These are phyloP conservation scores for Pseudachorutes palmiensis DNA, from an alignment of 1,140 invertebrate species.

Conservation along the genomic window DNA sequence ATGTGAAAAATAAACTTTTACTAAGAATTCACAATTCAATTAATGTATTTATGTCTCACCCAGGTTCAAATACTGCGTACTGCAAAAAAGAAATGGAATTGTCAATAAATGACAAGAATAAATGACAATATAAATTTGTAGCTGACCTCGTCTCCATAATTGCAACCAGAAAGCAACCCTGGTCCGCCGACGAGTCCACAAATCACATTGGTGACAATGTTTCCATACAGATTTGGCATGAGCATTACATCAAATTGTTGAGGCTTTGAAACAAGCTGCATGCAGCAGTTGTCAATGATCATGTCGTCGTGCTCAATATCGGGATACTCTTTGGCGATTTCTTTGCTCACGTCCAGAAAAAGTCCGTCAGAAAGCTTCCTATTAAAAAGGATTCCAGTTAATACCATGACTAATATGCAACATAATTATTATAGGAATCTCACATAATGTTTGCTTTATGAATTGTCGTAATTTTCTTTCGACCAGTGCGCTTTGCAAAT, in stretches of 20 bases:
- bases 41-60: conserved; percentile 40
- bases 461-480: conserved; percentile 47
- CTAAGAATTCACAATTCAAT: background rate
- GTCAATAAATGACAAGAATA: conserved; percentile 3
- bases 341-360: conserved; percentile 14
- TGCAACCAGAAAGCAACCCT: conserved; percentile 86
- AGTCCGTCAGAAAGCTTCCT: conserved; percentile 24
- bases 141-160: conserved; percentile 82
- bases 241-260: conserved; percentile 97
- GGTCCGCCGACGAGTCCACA: conserved; percentile 96
- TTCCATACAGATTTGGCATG: conserved; percentile 35
- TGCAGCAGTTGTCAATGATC: conserved; percentile 87
- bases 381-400: no score
- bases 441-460: conserved; percentile 58
- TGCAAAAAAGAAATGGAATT: conserved; percentile 43
- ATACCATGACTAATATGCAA: no score
- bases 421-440: background rate
- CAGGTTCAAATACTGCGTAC: conserved; percentile 87
- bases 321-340: conserved; percentile 60
- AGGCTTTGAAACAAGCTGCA: conserved; percentile 85
- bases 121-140: background rate
- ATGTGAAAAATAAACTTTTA: background rate
- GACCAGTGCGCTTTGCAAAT: conserved; percentile 49
- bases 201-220: conserved; percentile 53
- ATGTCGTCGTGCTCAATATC: conserved; percentile 89